phyloP scores from a whole-genome alignment of 2,113 vertebrate species.

The Butorides virescens region DNA sequence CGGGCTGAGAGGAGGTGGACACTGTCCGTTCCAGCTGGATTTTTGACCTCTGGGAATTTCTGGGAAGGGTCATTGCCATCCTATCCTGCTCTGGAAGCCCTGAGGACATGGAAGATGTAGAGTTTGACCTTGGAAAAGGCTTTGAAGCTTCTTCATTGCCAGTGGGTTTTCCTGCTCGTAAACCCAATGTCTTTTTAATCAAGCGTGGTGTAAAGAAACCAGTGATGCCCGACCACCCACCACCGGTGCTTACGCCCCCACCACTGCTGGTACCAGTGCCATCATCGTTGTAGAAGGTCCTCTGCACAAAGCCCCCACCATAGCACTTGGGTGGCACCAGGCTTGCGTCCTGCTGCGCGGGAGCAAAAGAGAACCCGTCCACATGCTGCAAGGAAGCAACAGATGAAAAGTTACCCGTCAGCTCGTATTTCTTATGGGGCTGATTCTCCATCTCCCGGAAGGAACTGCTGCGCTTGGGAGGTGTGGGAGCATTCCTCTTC shows the following conservation, averaged over 20 bases:
- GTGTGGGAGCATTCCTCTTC: conserved; percentile 93
- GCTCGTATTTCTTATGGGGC: conserved; percentile 95
- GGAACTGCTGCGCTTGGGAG: conserved; percentile 95
- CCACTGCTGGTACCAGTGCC: conserved; percentile 69
- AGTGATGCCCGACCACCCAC: conserved; percentile 92
- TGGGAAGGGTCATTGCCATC: conserved; percentile 95
- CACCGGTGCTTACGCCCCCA: conserved; percentile 79
- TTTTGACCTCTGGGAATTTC: conserved; percentile 92
- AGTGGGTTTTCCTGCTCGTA: conserved; percentile 88
- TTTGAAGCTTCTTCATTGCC: conserved; percentile 86
- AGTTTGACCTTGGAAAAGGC: conserved; percentile 97
- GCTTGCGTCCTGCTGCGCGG: conserved; percentile 83
- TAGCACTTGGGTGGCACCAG: conserved; percentile 88
- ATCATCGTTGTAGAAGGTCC: conserved; percentile 78
- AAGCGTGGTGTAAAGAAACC: conserved; percentile 98
- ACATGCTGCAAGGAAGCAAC: conserved; percentile 83
- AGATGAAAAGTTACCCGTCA: conserved; percentile 84
- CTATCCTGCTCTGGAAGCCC: conserved; percentile 96
- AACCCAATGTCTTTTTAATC: conserved; percentile 96
- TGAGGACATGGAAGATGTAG: conserved; percentile 98
- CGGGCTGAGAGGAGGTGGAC: conserved; percentile 91
- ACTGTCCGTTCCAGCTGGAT: conserved; percentile 91
- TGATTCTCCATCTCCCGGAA: conserved; percentile 98
- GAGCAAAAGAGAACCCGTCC: conserved; percentile 86
- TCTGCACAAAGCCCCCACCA: conserved; percentile 88